Evolutionary conservation across 2,797 vertebrate species (phyloP).

Genomic region (Simalia tracyae): DNA sequence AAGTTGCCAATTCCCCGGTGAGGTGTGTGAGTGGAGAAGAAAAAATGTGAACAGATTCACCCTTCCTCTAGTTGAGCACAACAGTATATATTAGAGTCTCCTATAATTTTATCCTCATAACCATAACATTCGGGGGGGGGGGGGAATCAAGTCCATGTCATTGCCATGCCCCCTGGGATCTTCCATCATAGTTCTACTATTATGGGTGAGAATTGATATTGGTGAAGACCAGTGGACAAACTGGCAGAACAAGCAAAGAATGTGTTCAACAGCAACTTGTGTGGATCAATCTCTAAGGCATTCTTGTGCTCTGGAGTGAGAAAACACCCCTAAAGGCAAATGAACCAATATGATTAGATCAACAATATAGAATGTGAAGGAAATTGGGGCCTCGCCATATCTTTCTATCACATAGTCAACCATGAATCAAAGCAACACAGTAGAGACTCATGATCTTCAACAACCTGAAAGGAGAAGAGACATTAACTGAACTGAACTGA

Average conservation of each 20-base stretch:
- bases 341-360: background rate
- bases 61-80: background rate
- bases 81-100: background rate
- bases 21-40: background rate
- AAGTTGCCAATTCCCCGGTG: background rate
- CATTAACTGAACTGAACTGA: background rate
- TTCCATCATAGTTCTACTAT: background rate
- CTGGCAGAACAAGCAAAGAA: background rate
- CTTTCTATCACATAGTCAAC: background rate
- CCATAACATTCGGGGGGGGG: background rate
- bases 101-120: background rate
- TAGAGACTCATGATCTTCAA: background rate
- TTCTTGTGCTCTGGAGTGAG: background rate
- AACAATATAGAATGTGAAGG: background rate
- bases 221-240: background rate
- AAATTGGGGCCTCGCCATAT: background rate
- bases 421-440: background rate
- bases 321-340: background rate
- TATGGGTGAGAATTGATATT: background rate
- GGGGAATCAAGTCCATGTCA: background rate
- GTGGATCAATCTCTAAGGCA: background rate
- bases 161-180: background rate
- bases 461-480: background rate
- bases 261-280: background rate
- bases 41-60: background rate